Evolutionary conservation across 2,113 vertebrate species (phyloP).

Genomic region (Calonectris borealis): DNA sequence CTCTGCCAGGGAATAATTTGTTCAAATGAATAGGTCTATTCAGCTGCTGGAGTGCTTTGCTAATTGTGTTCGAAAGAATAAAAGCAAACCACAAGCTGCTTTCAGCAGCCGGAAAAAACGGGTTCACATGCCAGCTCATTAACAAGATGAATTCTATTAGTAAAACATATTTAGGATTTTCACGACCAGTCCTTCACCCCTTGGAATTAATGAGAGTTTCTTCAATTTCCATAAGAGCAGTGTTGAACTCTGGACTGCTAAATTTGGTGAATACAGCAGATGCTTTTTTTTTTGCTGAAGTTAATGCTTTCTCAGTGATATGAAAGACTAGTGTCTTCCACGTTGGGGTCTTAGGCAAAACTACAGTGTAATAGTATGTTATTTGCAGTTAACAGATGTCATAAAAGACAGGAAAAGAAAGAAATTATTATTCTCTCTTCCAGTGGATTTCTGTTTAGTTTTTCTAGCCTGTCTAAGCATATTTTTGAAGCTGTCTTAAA

Average conservation of each 20-base stretch:
- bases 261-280: not conserved
- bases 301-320: not conserved
- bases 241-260: not conserved
- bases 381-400: not conserved
- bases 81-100: slow-evolving; percentile 70
- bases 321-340: not conserved
- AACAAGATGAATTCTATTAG: slow-evolving; percentile 59
- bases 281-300: not conserved
- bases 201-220: slow-evolving; percentile 16
- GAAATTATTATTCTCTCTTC: not conserved
- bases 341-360: not conserved
- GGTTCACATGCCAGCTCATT: slow-evolving; percentile 63
- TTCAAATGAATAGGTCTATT: slow-evolving; percentile 78
- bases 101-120: slow-evolving; percentile 50
- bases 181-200: not conserved
- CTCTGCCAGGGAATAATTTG: slow-evolving; percentile 73
- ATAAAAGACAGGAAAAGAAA: not conserved
- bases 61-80: slow-evolving; percentile 77
- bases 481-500: slow-evolving; percentile 12
- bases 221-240: not conserved
- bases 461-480: not conserved
- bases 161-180: slow-evolving; percentile 57
- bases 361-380: not conserved
- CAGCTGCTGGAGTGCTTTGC: slow-evolving; percentile 70
- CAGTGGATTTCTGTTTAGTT: slow-evolving; percentile 7